Evolutionary conservation across 2,797 vertebrate species (phyloP), one percentile per base, ranked within the genome.

Genomic region (Champsocephalus gunnari): DNA sequence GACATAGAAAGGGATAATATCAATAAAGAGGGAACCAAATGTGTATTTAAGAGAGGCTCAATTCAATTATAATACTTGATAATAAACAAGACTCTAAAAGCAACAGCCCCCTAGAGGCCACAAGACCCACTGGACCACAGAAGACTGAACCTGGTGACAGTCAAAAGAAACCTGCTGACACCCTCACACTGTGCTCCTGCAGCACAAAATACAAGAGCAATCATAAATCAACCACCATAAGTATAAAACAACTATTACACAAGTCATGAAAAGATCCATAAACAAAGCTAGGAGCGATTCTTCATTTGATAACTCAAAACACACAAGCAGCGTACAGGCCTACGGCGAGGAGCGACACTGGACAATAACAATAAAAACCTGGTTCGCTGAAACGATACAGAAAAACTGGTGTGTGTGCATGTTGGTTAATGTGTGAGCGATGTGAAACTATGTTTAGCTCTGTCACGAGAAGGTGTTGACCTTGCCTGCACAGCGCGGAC

Each of bases 391-490:
- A 56, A 57, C 8, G 1, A 61, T 13, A 38, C 3, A 19, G 3
- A 41, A 47, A 17, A 54, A 21, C 1, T 44, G 58, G 14, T 60
- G 16, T 53, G 45, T 44, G 34, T 77, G 34, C 56, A 13, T 53
- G 45, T 66, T 63, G 59, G 71, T 44, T 34, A 73, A 34, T 49
- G 44, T 66, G 53, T 64, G 63, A 56, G 38, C 24, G 45, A 62
- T 64, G 51, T 41, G 10, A 66, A 67, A 64, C 62, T 43, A 48
- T 65, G 24, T 38, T 28, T 21, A 34, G 10, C 28, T 54, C 44
- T 43, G 62, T 67, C 63, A 75, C 38, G 77, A 48, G 4, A 57
- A 48, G 77, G 16, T 12, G 59, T 55, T 82, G 77, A 80, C 76
- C 75, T 85, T 82, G 75, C 32, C 38, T 59, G 47, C 56, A 47